Evolutionary conservation across 2,113 vertebrate genomes (phyloP), one percentile per base, ranked within the genome.

Genomic region (Dicerorhinus sumatrensis): DNA sequence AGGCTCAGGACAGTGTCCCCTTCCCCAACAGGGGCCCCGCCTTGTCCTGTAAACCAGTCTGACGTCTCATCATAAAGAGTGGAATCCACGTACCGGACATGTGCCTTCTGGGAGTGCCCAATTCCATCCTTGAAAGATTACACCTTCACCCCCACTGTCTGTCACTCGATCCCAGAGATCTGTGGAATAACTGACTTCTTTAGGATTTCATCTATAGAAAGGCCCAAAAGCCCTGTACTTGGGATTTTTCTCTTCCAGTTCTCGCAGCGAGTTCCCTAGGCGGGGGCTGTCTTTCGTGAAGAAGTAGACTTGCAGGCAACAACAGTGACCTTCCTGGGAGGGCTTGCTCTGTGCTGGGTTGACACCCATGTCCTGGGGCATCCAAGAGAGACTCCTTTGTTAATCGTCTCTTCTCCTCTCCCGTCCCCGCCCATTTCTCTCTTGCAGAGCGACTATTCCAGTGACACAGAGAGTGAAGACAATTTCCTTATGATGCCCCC

Each of bases 401-500:
- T 87, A 51, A 96, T 36, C 20, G 16, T 9, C 6, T 23, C 39
- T 76, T 54, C 21, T 69, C 14, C 14, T 39, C 20, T 25, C 1
- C 87, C 79, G 39, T 46, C 85, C 31, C 62, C 29, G 9, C 81
- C 85, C 91, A 1, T 89, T 33, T 98, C 94, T 27, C 36, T 85
- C 7, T 97, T 98, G 67, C 98, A 99, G 99, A 99, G 99, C 0
- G 99, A 99, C 98, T 99, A 99, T 98, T 99, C 99, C 0, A 99
- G 99, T 16, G 99, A 99, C 93, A 99, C 99, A 0, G 99, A 99
- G 96, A 99, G 99, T 0, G 99, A 99, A 98, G 99, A 99, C 98
- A 98, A 99, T 98, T 99, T 99, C 98, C 99, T 99, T 70, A 98
- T 99, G 99, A 99, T 99, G 99, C 99, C 99, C 3, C 99, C 99